Evolutionary conservation across 1,140 invertebrate species (phyloP).

Genomic region (Tetranychus urticae): DNA sequence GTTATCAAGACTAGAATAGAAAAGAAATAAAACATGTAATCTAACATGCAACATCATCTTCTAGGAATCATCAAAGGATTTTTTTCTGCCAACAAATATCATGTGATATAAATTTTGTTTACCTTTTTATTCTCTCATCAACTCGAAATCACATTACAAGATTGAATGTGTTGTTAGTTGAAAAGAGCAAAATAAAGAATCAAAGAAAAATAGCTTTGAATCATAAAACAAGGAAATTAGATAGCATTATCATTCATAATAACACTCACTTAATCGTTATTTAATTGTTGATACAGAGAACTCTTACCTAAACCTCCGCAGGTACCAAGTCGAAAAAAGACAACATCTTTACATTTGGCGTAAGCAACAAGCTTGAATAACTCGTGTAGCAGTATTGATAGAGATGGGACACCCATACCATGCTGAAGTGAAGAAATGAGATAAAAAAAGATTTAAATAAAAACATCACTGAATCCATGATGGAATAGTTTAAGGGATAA

Average conservation of each 20-base stretch:
- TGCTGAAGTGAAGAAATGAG: conserved; percentile 30
- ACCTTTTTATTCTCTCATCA: conserved; percentile 9
- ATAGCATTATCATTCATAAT: neutral
- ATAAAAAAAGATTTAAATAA: neutral
- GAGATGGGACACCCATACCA: conserved; percentile 77
- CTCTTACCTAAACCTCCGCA: conserved; percentile 58
- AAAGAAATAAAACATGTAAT: neutral
- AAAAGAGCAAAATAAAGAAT: too few relatives aligned
- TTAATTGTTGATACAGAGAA: too few relatives aligned
- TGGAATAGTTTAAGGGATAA: neutral
- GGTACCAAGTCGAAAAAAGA: conserved; percentile 76
- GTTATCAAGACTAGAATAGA: too few relatives aligned
- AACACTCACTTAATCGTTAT: neutral
- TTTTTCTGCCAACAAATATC: conserved; percentile 34
- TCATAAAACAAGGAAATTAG: neutral
- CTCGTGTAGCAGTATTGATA: conserved; percentile 74
- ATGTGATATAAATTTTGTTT: conserved; percentile 41
- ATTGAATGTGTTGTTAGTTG: too few relatives aligned
- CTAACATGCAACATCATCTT: neutral
- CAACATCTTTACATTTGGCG: conserved; percentile 56
- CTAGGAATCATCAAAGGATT: neutral
- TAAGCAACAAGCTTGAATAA: conserved; percentile 80
- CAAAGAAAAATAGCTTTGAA: too few relatives aligned
- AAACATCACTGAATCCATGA: neutral
- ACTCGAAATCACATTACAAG: too few relatives aligned